These are phyloP conservation scores for Nemotelus nigrinus DNA, from an alignment of 2,888 invertebrate genomes.

Conservation along the genomic window DNA sequence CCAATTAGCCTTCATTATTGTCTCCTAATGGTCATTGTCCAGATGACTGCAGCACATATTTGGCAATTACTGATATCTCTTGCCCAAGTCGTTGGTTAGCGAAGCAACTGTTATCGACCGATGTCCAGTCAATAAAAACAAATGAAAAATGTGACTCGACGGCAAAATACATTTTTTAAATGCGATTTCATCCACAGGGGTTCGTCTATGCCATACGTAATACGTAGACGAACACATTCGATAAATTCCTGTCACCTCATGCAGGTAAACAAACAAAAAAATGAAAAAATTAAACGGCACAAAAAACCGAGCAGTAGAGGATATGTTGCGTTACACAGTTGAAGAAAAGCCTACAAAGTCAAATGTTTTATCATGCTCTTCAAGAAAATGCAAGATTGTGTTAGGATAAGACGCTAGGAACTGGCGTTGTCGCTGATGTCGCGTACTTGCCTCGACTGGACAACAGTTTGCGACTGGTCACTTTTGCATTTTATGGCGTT, in stretches of 20 bases:
- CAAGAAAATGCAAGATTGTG: conserved; percentile 34
- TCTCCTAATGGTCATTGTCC: neutral
- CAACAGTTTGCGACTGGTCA: conserved; percentile 34
- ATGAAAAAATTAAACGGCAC: neutral
- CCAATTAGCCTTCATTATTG: conserved; percentile 5
- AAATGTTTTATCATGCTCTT: neutral
- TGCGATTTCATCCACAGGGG: conserved; percentile 26
- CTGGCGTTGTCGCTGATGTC: conserved; percentile 9
- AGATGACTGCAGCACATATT: neutral
- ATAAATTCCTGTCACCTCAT: conserved; percentile 42
- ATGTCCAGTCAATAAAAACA: conserved; percentile 45
- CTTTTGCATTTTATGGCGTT: conserved; percentile 39
- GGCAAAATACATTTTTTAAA: conserved; percentile 1
- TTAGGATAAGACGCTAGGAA: conserved; percentile 21
- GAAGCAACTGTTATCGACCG: conserved; percentile 12
- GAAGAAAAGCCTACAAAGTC: neutral
- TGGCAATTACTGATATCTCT: too few relatives aligned
- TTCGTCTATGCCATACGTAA: conserved; percentile 19
- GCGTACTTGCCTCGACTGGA: neutral
- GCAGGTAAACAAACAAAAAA: conserved; percentile 36
- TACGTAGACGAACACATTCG: conserved; percentile 19
- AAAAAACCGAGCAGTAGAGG: neutral
- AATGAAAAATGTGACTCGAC: conserved; percentile 46
- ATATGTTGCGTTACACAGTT: conserved; percentile 4
- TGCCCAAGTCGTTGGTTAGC: too few relatives aligned